phyloP scores from a whole-genome alignment of 2,888 invertebrate genomes.

The Coelogynopora nodosa region DNA sequence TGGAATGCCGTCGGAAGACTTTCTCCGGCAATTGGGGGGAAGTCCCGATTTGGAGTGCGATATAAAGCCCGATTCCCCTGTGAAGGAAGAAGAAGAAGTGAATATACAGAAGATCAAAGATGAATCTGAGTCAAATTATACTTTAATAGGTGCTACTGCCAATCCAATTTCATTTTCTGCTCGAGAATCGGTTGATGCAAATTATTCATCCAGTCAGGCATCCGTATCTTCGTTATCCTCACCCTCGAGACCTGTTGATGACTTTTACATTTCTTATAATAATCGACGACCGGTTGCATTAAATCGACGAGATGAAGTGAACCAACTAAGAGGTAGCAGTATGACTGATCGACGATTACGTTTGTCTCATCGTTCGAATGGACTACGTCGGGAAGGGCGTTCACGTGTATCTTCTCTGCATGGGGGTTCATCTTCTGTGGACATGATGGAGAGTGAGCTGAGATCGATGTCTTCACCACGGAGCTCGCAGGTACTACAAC shows the following conservation, averaged over 20 bases:
- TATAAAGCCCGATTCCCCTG: neutral
- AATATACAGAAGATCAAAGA: neutral
- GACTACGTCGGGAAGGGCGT: neutral
- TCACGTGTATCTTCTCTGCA: neutral
- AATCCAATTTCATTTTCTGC: neutral
- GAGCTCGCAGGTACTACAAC: neutral
- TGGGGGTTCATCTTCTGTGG: neutral
- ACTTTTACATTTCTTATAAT: neutral
- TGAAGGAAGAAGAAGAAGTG: neutral
- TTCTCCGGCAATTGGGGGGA: neutral
- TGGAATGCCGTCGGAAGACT: neutral
- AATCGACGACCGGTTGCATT: neutral
- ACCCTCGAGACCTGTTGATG: neutral
- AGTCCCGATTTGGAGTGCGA: neutral
- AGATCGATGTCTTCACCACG: constrained; percentile 3
- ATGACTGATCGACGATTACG: neutral
- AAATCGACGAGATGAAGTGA: neutral
- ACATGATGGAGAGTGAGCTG: neutral
- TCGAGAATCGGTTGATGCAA: neutral
- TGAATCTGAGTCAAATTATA: neutral
- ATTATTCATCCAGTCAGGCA: neutral
- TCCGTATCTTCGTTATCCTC: neutral
- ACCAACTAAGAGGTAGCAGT: neutral
- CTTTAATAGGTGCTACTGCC: neutral
- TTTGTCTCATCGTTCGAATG: neutral